Conservation (phyloP, 2,113 vertebrate genomes). For the Pomatostomus ruficeps region DNA sequence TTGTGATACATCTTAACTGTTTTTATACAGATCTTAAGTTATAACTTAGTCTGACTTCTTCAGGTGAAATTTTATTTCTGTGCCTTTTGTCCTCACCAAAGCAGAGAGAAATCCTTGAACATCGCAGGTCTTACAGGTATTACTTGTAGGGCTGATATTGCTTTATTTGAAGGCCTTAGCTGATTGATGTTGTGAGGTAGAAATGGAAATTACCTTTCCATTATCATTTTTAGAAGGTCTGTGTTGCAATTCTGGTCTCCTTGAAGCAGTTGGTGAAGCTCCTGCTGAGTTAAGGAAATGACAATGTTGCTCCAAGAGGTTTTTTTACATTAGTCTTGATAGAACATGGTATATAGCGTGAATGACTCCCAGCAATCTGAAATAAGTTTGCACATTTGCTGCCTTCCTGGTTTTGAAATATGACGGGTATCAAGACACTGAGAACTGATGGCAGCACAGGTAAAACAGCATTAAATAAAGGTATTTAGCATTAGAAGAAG, state of each 20-base stretch:
- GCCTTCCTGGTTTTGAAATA: not conserved
- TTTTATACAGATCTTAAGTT: not conserved
- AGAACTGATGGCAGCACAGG: not conserved
- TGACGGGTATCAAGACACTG: not conserved
- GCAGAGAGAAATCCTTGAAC: not conserved
- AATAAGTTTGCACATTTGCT: not conserved
- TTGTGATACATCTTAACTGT: not conserved
- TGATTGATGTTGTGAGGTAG: not conserved
- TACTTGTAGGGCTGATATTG: not conserved
- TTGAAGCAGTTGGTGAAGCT: not conserved
- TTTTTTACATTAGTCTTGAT: not conserved
- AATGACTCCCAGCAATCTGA: not conserved
- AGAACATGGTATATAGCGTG: not conserved
- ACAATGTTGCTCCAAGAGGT: not conserved
- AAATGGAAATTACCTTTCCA: not conserved
- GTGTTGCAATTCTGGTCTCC: not conserved
- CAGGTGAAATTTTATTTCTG: not conserved
- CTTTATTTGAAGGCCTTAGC: not conserved
- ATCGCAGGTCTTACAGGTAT: not conserved
- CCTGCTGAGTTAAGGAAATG: not conserved
- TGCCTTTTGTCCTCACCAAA: not conserved
- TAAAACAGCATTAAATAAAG: not conserved
- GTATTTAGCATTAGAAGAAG: not conserved
- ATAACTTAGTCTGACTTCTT: not conserved
- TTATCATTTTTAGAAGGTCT: not conserved